These are phyloP conservation scores for Papilio polyxenes DNA, from an alignment of 1,140 invertebrate species.

Conservation along the genomic window DNA sequence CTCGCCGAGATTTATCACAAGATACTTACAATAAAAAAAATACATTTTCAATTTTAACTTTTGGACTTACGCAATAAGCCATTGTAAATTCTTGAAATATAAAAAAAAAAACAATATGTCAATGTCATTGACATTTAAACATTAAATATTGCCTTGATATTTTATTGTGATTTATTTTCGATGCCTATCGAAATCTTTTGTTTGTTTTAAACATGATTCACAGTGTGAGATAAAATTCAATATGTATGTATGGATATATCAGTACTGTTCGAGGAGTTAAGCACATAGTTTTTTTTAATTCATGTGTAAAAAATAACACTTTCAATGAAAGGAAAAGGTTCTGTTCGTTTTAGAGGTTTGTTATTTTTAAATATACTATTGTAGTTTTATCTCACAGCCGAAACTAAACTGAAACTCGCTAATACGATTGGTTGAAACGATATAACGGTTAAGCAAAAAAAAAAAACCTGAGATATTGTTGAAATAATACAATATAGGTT, in stretches of 20 bases:
- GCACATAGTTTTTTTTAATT: not conserved
- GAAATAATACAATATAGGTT: too few relatives aligned
- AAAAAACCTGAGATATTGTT: too few relatives aligned
- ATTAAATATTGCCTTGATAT: not conserved
- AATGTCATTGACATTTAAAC: conserved; percentile 13
- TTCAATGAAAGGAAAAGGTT: not conserved
- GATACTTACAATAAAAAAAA: too few relatives aligned
- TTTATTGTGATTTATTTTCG: not conserved
- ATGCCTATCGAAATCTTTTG: conserved; percentile 21
- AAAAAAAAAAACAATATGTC: not conserved
- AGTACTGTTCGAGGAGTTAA: not conserved
- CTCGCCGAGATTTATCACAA: too few relatives aligned
- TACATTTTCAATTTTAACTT: too few relatives aligned
- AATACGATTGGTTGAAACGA: too few relatives aligned
- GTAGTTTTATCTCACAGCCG: not conserved
- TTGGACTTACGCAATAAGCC: not conserved
- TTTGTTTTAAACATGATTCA: conserved; percentile 24
- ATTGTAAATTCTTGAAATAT: not conserved
- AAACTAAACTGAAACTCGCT: too few relatives aligned
- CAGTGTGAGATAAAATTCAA: not conserved
- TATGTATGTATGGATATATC: not conserved
- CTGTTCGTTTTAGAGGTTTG: not conserved
- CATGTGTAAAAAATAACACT: not conserved
- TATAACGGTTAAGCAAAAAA: too few relatives aligned
- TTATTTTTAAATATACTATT: not conserved